Conservation (phyloP, 2,797 vertebrate species). For the Onychomys leucogaster region DNA sequence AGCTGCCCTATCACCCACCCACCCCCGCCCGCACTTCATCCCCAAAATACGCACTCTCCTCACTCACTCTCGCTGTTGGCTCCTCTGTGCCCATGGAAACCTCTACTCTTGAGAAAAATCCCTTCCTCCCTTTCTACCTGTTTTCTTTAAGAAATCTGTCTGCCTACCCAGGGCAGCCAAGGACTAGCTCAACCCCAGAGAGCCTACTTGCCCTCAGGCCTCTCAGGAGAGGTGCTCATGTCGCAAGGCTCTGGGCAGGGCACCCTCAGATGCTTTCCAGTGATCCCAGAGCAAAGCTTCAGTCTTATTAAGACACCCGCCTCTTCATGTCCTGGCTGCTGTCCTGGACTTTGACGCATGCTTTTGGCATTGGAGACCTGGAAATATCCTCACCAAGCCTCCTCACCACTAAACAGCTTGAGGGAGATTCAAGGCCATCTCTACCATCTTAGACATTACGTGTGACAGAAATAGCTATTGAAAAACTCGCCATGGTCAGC, state of each 20-base stretch:
- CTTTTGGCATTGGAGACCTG: not conserved
- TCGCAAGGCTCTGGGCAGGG: too few relatives aligned
- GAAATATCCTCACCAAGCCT: not conserved
- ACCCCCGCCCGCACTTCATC: not conserved
- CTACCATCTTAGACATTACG: not conserved
- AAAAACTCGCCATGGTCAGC: not conserved
- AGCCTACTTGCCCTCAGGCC: not conserved
- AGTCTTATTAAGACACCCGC: accelerated
- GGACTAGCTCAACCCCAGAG: not conserved
- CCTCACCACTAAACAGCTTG: not conserved
- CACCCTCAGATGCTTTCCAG: accelerated
- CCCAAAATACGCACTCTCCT: not conserved
- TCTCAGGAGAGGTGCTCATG: not conserved
- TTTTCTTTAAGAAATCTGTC: not conserved
- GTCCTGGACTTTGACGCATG: not conserved
- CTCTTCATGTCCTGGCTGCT: not conserved
- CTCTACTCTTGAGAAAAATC: not conserved
- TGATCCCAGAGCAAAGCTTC: not conserved
- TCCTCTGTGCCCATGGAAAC: not conserved
- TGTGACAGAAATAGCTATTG: not conserved
- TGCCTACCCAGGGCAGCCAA: not conserved
- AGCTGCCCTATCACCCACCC: not conserved
- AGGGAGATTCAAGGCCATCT: not conserved
- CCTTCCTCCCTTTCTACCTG: not conserved
- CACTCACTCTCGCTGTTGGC: accelerated